phyloP scores from a whole-genome alignment of 2,888 invertebrate species.

The Tenthredo scrophulariae region DNA sequence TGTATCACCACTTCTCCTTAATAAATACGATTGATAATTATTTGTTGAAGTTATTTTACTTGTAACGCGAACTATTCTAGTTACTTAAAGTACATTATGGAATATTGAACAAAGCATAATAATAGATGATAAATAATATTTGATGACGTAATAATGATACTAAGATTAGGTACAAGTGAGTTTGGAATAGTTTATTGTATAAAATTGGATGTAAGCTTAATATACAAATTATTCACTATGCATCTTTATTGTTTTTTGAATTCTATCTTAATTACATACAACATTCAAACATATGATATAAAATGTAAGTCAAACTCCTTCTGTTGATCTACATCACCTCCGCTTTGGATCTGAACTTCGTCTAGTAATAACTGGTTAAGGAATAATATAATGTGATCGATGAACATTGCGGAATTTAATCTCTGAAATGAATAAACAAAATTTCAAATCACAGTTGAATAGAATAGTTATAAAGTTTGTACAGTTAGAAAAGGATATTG shows the following conservation, averaged over 20 bases:
- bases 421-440: conserved; percentile 33
- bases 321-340: conserved; percentile 75
- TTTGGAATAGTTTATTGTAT: conserved; percentile 68
- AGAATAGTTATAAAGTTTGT: neutral
- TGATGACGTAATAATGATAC: conserved; percentile 1
- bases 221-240: conserved; percentile 75
- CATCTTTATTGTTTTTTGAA: conserved; percentile 65
- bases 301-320: conserved; percentile 75
- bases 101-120: neutral
- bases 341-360: conserved; percentile 77
- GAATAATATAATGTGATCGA: conserved; percentile 55
- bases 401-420: conserved; percentile 18
- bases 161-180: conserved; percentile 28
- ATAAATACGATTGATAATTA: conserved; percentile 32
- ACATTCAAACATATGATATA: conserved; percentile 77
- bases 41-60: neutral
- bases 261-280: conserved; percentile 76
- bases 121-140: neutral
- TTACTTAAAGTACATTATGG: neutral
- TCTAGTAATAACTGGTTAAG: conserved; percentile 74
- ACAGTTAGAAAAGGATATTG: conserved; percentile 87
- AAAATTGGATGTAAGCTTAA: conserved; percentile 74
- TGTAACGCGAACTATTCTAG: neutral
- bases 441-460: neutral
- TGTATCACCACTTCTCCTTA: conserved; percentile 67